A percentile compares a stretch with the other conserved stretches of the same genome.
These are phyloP conservation scores for Nematolebias whitei DNA, from an alignment of 2,113 vertebrate genomes.

Conservation along the genomic window DNA sequence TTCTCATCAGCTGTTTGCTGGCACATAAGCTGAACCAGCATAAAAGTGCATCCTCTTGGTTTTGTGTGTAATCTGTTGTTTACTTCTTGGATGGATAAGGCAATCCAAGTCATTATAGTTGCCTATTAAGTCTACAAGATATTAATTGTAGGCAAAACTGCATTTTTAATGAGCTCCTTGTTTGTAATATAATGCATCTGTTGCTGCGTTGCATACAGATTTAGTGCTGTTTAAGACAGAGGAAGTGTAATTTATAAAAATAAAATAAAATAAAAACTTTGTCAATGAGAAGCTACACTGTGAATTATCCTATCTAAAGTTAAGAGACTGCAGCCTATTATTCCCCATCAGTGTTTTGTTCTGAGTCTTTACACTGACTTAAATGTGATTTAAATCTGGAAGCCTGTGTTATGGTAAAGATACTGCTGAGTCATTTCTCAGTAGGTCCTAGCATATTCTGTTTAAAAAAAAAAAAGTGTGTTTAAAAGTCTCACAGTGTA, in stretches of 20 bases:
- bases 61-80: slow-evolving; percentile 35
- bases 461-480: neutral
- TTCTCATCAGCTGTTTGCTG: neutral
- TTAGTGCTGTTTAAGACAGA: slow-evolving; percentile 29
- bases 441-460: neutral
- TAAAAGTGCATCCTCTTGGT: slow-evolving; percentile 13
- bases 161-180: slow-evolving; percentile 42
- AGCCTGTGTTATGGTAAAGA: neutral
- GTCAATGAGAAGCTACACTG: slow-evolving; percentile 19
- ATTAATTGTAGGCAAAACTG: slow-evolving; percentile 39
- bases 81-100: slow-evolving; percentile 20
- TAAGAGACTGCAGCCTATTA: neutral
- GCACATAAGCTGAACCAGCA: slow-evolving; percentile 25
- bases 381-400: slow-evolving; percentile 1
- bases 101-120: slow-evolving; percentile 17
- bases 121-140: slow-evolving; percentile 28
- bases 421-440: slow-evolving; percentile 3
- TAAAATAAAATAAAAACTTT: slow-evolving; percentile 2
- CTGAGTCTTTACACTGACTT: neutral
- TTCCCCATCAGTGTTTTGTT: slow-evolving; percentile 1
- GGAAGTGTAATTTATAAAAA: slow-evolving; percentile 33
- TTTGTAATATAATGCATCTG: slow-evolving; percentile 33
- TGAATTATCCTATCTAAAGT: slow-evolving; percentile 15
- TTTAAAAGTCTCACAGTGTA: neutral
- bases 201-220: slow-evolving; percentile 37